Conservation (phyloP, 2,113 vertebrate species). For the Neoarius graeffei region DNA sequence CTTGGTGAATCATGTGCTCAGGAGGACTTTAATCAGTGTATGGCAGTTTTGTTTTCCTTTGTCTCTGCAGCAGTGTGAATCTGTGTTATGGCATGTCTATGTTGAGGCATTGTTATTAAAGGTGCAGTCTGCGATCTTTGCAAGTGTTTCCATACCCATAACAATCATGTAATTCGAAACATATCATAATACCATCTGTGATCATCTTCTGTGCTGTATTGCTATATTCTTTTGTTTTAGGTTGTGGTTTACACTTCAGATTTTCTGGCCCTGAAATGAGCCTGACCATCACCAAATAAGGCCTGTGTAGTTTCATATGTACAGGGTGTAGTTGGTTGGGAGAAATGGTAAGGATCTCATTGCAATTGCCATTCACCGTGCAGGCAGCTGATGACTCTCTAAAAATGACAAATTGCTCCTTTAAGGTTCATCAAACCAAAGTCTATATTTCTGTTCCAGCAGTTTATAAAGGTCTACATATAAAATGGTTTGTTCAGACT, state of each 20-base stretch:
- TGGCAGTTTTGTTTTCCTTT: background rate
- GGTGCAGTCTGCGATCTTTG: background rate
- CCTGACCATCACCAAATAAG: background rate
- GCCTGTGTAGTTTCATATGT: background rate
- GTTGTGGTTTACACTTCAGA: background rate
- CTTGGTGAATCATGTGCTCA: background rate
- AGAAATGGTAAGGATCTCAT: background rate
- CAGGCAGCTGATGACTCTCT: background rate
- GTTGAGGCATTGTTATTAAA: background rate
- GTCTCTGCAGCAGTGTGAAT: conserved; percentile 1
- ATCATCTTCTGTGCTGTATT: background rate
- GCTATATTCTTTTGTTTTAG: background rate
- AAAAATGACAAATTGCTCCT: background rate
- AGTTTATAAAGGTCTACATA: background rate
- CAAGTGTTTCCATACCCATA: background rate
- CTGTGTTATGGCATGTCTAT: conserved; percentile 5
- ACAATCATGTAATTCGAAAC: background rate
- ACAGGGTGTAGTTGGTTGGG: background rate
- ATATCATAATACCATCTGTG: background rate
- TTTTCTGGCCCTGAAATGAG: background rate
- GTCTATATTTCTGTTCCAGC: background rate
- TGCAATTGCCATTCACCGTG: background rate
- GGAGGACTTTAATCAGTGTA: background rate
- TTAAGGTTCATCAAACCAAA: background rate
- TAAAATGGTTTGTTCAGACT: background rate